Evolutionary conservation across 2,113 vertebrate genomes (phyloP).

Genomic region (Chionomys nivalis): DNA sequence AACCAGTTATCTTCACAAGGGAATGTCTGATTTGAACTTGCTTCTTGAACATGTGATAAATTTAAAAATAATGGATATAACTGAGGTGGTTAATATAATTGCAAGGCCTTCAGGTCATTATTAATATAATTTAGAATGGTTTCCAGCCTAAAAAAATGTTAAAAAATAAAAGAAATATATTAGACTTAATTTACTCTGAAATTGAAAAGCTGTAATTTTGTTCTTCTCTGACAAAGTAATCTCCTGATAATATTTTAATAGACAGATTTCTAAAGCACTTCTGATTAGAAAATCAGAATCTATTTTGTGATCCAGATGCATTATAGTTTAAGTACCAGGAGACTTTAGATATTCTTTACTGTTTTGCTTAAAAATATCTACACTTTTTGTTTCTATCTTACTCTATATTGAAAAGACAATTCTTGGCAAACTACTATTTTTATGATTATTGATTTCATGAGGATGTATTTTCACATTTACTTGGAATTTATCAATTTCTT

Average conservation of each 20-base stretch:
- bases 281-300: constrained; percentile 77
- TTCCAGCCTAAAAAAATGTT: constrained; percentile 69
- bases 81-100: constrained; percentile 60
- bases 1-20: constrained; percentile 44
- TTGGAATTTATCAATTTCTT: not conserved
- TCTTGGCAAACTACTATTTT: not conserved
- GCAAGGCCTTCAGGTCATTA: constrained; percentile 67
- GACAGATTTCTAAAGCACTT: constrained; percentile 74
- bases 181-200: constrained; percentile 77
- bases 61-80: constrained; percentile 59
- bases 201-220: constrained; percentile 82
- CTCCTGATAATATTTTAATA: constrained; percentile 81
- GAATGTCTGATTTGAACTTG: constrained; percentile 36
- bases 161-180: constrained; percentile 74
- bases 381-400: constrained; percentile 69
- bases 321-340: constrained; percentile 68
- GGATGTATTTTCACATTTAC: constrained; percentile 46
- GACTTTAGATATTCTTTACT: constrained; percentile 72
- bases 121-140: constrained; percentile 73
- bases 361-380: constrained; percentile 33
- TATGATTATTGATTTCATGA: not conserved
- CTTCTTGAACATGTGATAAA: constrained; percentile 3
- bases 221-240: constrained; percentile 67
- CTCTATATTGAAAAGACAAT: constrained; percentile 55
- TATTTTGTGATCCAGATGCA: constrained; percentile 63